These are phyloP conservation scores for Gastrophysa polygoni DNA, from an alignment of 2,888 invertebrate species.

Conservation along the genomic window DNA sequence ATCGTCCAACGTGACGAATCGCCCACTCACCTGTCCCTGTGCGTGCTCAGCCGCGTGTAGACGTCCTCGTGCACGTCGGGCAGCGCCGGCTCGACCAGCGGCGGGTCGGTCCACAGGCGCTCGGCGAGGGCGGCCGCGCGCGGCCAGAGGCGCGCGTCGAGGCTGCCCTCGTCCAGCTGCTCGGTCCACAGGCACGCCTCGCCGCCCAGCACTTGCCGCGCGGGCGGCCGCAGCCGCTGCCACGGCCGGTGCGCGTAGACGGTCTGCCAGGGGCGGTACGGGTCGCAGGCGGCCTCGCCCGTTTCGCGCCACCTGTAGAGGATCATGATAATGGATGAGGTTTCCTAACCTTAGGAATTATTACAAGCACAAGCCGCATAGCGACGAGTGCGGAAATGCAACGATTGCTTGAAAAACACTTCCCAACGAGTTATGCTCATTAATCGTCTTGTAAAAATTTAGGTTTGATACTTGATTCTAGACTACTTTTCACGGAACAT, in stretches of 20 bases:
- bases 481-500: no score
- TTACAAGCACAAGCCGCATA: no score
- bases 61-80: constrained; percentile 65
- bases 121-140: constrained; percentile 82
- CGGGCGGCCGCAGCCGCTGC: constrained; percentile 60
- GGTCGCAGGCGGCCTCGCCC: constrained; percentile 85
- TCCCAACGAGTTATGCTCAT: no score
- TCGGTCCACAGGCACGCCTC: constrained; percentile 88
- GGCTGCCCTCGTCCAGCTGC: constrained; percentile 74
- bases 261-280: constrained; percentile 87
- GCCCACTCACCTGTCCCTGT: constrained; percentile 66
- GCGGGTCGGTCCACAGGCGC: constrained; percentile 74
- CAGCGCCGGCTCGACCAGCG: constrained; percentile 46
- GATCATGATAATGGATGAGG: no score
- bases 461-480: no score
- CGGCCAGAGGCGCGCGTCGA: constrained; percentile 85
- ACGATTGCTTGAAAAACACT: no score
- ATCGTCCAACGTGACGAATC: no score
- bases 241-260: constrained; percentile 85
- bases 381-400: no score
- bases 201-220: constrained; percentile 68
- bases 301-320: constrained; percentile 76
- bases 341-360: no score
- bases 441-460: no score
- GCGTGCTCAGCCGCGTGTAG: constrained; percentile 71